phyloP scores from a whole-genome alignment of 2,888 invertebrate species.

The Apoderus coryli region DNA sequence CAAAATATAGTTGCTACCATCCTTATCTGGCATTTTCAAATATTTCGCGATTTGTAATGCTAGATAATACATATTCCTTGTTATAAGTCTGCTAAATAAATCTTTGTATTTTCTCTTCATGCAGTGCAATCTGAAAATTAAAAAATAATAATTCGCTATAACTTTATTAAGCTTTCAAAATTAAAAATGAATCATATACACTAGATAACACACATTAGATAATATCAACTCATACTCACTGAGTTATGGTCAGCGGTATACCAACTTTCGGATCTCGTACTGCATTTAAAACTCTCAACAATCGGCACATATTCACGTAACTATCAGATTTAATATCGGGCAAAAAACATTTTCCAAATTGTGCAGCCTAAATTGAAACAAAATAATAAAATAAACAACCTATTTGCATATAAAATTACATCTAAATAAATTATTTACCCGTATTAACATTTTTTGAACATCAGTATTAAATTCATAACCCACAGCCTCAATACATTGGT shows the following conservation, averaged over 20 bases:
- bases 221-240: no score
- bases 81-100: slow-evolving; percentile 74
- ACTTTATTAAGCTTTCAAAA: slow-evolving; percentile 1
- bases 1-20: slow-evolving; percentile 72
- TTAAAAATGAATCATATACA: background rate
- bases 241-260: slow-evolving; percentile 77
- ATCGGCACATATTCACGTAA: slow-evolving; percentile 76
- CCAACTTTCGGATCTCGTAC: slow-evolving; percentile 74
- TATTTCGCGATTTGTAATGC: slow-evolving; percentile 84
- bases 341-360: slow-evolving; percentile 90
- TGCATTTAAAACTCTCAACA: slow-evolving; percentile 80
- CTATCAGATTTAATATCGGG: slow-evolving; percentile 56
- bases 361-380: slow-evolving; percentile 61
- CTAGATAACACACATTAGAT: background rate
- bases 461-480: slow-evolving; percentile 77
- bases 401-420: no score
- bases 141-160: no score
- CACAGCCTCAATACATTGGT: slow-evolving; percentile 85
- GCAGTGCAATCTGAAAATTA: slow-evolving; percentile 18
- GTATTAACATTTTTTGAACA: slow-evolving; percentile 77
- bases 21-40: slow-evolving; percentile 63
- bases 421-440: slow-evolving; percentile 45
- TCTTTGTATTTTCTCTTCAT: slow-evolving; percentile 18
- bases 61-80: slow-evolving; percentile 76
- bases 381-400: slow-evolving; percentile 2